Conservation (phyloP, 35 echinoderm and acorn worm species). For the Apostichopus japonicus region DNA sequence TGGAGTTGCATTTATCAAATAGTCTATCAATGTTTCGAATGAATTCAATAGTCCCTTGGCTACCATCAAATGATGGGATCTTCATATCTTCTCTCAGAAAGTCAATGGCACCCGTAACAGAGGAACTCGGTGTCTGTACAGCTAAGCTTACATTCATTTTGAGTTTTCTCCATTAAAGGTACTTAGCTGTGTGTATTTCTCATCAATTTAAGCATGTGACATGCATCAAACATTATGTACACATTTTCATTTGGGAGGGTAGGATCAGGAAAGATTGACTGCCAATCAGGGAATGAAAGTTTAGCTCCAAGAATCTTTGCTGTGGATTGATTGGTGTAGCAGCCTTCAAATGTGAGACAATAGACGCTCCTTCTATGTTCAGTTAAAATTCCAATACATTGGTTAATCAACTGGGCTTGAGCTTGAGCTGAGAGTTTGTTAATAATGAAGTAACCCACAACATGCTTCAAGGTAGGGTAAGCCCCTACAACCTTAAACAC, state of each 20-base stretch:
- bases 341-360: background rate
- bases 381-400: background rate
- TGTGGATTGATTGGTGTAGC: constrained; percentile 31
- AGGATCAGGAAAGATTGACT: background rate
- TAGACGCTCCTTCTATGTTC: constrained; percentile 1
- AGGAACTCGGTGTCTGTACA: background rate
- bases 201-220: constrained; percentile 52
- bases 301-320: constrained; percentile 29
- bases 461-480: constrained; percentile 3
- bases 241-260: background rate
- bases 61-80: background rate
- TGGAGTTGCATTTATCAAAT: constrained; percentile 42
- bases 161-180: background rate
- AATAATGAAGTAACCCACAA: constrained; percentile 19
- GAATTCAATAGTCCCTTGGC: background rate
- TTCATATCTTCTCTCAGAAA: constrained; percentile 27
- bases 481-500: constrained; percentile 12
- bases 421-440: constrained; percentile 15
- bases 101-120: constrained; percentile 26
- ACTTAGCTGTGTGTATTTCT: constrained; percentile 33
- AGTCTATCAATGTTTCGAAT: constrained; percentile 35
- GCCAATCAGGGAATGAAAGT: background rate
- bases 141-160: constrained; percentile 44
- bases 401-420: constrained; percentile 22
- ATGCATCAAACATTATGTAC: constrained; percentile 26